A percentile compares a stretch with the other conserved stretches of the same genome.
Evolutionary conservation across 1,140 invertebrate species (phyloP).

Genomic region (Saccostrea echinata): DNA sequence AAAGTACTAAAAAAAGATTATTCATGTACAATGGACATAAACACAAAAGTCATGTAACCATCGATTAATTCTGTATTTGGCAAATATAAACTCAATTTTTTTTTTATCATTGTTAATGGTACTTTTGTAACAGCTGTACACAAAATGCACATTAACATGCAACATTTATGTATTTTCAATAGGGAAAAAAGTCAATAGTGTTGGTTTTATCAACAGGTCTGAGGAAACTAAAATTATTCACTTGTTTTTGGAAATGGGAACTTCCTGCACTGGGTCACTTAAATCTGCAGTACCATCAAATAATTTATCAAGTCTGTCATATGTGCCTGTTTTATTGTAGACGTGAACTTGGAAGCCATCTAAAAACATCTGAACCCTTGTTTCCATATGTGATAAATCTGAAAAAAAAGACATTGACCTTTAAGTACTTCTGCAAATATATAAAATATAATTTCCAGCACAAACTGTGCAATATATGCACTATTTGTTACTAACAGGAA

Average conservation of each 20-base stretch:
- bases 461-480: no score
- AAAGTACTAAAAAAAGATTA: no score
- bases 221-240: not conserved
- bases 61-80: no score
- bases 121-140: no score
- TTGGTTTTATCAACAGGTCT: not conserved
- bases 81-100: no score
- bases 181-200: no score
- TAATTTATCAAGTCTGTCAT: constrained; percentile 92
- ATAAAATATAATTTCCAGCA: not conserved
- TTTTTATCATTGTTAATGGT: no score
- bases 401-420: constrained; percentile 67
- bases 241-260: constrained; percentile 68
- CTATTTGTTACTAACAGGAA: no score
- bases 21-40: no score
- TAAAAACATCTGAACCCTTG: constrained; percentile 93
- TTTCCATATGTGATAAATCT: constrained; percentile 98
- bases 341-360: constrained; percentile 98
- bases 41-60: no score
- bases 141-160: no score
- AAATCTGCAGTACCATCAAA: constrained; percentile 82
- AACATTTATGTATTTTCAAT: no score
- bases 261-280: constrained; percentile 72
- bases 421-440: not conserved
- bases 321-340: constrained; percentile 95